Percentiles rank a stretch among this genome's conserved stretches.
These are phyloP conservation scores for Tamias sibiricus DNA, from an alignment of 2,113 vertebrate species.

Conservation along the genomic window DNA sequence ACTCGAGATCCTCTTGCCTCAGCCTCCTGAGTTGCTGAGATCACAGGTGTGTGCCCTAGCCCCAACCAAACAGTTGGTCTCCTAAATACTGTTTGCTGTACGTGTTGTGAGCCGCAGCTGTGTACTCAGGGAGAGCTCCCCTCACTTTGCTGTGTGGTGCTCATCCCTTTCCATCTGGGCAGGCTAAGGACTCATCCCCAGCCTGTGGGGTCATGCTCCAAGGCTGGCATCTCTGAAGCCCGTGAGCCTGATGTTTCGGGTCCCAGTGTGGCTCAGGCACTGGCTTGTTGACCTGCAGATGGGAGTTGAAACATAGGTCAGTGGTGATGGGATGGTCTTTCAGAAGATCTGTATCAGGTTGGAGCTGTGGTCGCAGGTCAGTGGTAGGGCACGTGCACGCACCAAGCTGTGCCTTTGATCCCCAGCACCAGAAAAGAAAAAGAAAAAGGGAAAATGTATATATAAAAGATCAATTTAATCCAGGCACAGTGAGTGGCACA, in stretches of 20 bases:
- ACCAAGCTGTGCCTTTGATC: no score
- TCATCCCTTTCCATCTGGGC: background rate
- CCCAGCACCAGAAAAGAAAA: no score
- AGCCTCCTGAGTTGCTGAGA: background rate
- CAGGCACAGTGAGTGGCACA: no score
- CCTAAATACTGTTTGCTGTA: no score
- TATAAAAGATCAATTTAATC: no score
- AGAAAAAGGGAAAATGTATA: no score
- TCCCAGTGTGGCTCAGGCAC: background rate
- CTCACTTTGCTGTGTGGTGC: background rate
- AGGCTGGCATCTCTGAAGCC: background rate
- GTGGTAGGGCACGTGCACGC: no score
- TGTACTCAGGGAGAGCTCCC: background rate
- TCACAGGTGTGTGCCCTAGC: background rate
- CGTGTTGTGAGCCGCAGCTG: background rate
- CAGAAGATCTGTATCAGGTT: no score
- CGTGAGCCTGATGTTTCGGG: background rate
- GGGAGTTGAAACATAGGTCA: background rate
- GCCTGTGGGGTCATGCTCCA: no score
- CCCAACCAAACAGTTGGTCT: background rate
- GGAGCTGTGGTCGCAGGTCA: no score
- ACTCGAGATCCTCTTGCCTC: background rate
- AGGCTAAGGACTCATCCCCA: background rate
- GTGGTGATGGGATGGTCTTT: accelerated
- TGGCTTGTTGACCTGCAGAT: background rate